These are phyloP conservation scores for Empis stercorea DNA, from an alignment of 2,888 invertebrate genomes.

Conservation along the genomic window DNA sequence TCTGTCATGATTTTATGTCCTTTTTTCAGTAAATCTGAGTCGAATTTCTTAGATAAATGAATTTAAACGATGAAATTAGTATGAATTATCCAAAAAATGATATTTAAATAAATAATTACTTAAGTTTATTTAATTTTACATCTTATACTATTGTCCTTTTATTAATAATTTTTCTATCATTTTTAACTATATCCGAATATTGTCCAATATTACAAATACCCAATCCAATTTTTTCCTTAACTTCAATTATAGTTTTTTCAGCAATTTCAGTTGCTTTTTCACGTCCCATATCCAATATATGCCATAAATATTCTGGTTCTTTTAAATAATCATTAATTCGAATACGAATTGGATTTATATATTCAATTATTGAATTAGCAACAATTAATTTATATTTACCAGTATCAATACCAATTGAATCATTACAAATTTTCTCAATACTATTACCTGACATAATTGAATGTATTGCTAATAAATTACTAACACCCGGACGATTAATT, in stretches of 20 bases:
- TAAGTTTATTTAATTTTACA: no score
- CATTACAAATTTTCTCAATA: conserved; percentile 54
- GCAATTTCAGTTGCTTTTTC: conserved; percentile 51
- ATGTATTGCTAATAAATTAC: conserved; percentile 79
- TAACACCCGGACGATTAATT: conserved; percentile 65
- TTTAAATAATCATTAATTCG: conserved; percentile 43
- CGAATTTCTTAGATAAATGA: no score
- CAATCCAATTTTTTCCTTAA: conserved; percentile 47
- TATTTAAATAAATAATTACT: no score
- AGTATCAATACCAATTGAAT: conserved; percentile 54
- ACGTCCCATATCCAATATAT: conserved; percentile 48
- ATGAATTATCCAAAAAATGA: no score
- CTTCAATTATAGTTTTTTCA: conserved; percentile 47
- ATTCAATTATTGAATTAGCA: conserved; percentile 57
- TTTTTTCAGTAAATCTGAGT: no score
- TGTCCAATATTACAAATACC: conserved; percentile 18
- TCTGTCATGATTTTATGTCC: no score
- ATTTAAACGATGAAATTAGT: no score
- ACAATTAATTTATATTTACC: conserved; percentile 61
- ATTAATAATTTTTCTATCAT: no score
- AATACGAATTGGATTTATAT: conserved; percentile 54
- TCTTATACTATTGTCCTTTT: no score
- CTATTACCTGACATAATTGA: conserved; percentile 54
- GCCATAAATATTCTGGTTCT: conserved; percentile 49
- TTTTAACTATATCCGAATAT: no score